These are phyloP conservation scores for Phalacrocorax brasilianus DNA, from an alignment of 2,113 vertebrate species.

Conservation along the genomic window DNA sequence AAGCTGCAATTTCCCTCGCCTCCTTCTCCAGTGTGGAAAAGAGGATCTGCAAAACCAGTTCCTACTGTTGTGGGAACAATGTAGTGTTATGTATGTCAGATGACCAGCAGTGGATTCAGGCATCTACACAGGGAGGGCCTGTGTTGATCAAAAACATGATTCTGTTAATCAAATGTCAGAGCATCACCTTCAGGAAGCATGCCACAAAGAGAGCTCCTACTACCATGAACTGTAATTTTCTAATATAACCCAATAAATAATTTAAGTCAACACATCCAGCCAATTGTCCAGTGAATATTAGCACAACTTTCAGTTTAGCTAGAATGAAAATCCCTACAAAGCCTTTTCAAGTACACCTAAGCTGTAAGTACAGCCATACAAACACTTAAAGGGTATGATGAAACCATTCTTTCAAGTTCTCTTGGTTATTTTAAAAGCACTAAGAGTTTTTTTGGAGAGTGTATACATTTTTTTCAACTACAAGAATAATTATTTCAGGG, in stretches of 20 bases:
- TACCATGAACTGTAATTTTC: not conserved
- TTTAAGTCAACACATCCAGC: not conserved
- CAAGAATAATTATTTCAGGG: not conserved
- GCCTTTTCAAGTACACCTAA: not conserved
- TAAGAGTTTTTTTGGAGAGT: not conserved
- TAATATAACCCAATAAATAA: not conserved
- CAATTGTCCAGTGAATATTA: not conserved
- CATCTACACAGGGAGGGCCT: not conserved
- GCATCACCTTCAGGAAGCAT: not conserved
- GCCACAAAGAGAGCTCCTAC: not conserved
- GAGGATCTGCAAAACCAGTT: not conserved
- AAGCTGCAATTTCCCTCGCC: not conserved
- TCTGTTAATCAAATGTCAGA: not conserved
- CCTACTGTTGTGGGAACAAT: not conserved
- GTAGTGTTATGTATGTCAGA: not conserved
- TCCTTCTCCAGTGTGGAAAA: not conserved
- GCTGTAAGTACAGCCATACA: not conserved
- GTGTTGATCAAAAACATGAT: not conserved
- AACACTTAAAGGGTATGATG: not conserved
- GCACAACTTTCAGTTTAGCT: not conserved
- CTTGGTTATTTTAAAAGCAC: not conserved
- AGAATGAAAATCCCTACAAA: not conserved
- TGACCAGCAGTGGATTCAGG: not conserved
- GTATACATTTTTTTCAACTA: not conserved
- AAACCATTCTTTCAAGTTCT: not conserved